Conservation (phyloP, 1,140 invertebrate genomes). For the Drosophila ananassae region DNA sequence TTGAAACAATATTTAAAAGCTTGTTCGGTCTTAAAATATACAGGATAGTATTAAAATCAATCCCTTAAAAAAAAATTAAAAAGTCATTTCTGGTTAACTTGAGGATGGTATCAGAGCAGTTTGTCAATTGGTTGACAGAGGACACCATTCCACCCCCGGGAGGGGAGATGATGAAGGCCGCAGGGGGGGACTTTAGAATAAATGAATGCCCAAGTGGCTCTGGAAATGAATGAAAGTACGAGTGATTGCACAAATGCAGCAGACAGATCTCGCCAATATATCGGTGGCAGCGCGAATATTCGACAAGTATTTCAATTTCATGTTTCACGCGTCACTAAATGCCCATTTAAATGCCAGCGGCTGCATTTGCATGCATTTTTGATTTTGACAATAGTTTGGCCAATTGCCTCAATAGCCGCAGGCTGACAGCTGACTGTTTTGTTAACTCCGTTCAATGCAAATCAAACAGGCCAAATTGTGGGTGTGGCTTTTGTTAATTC, state of each 20-base stretch:
- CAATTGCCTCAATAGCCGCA: slow-evolving; percentile 3
- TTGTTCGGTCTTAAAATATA: neutral
- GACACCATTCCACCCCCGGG: neutral
- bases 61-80: neutral
- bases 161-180: neutral
- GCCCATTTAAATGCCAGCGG: slow-evolving; percentile 57
- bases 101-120: slow-evolving; percentile 1
- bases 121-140: slow-evolving; percentile 5
- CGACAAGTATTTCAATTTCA: slow-evolving; percentile 62
- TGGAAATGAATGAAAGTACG: slow-evolving; percentile 58
- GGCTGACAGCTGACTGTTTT: slow-evolving; percentile 8
- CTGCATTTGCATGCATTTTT: slow-evolving; percentile 11
- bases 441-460: slow-evolving; percentile 1
- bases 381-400: slow-evolving; percentile 38
- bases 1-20: neutral
- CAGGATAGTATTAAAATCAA: neutral
- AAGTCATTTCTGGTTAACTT: slow-evolving; percentile 1
- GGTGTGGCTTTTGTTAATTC: slow-evolving; percentile 23
- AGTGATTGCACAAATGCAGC: slow-evolving; percentile 54
- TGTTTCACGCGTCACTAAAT: slow-evolving; percentile 56
- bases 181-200: slow-evolving; percentile 48
- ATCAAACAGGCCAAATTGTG: slow-evolving; percentile 7
- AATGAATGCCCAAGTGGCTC: slow-evolving; percentile 64
- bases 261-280: slow-evolving; percentile 6
- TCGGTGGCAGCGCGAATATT: slow-evolving; percentile 49